Percentiles rank a stretch among this genome's conserved stretches.
phyloP scores from a whole-genome alignment of 2,888 invertebrate genomes.

The Operophtera brumata region DNA sequence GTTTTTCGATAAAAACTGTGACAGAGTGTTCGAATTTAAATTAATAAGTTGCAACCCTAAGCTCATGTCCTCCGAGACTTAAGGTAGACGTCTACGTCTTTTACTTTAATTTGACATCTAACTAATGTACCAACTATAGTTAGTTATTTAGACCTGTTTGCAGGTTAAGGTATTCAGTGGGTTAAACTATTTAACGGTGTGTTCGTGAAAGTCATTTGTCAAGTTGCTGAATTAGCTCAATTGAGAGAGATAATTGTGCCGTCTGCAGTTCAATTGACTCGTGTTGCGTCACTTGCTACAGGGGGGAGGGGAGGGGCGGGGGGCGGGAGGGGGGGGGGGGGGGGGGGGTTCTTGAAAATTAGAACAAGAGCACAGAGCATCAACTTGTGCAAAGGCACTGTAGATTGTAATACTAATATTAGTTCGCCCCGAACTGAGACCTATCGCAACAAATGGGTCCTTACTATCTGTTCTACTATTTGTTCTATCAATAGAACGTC shows the following conservation, averaged over 20 bases:
- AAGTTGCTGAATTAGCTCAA: constrained; percentile 18
- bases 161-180: constrained; percentile 3
- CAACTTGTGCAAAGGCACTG: no score
- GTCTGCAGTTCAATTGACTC: constrained; percentile 12
- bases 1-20: no score
- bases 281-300: neutral
- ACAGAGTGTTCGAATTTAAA: neutral
- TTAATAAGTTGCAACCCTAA: constrained; percentile 16
- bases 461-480: no score
- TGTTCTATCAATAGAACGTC: no score
- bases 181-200: neutral
- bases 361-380: no score
- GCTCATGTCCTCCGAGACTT: constrained; percentile 20
- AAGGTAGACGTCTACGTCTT: constrained; percentile 29
- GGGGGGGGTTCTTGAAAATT: no score
- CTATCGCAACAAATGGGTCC: no score
- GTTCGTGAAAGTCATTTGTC: constrained; percentile 15
- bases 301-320: no score
- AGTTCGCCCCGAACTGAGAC: no score
- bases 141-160: constrained; percentile 38
- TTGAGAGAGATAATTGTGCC: constrained; percentile 9
- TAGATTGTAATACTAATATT: no score
- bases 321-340: no score
- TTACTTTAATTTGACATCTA: constrained; percentile 48
- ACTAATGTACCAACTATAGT: constrained; percentile 30